Base-by-base conservation (phyloP, 2,113 vertebrate genomes). In the Neogobius melanostomus region DNA sequence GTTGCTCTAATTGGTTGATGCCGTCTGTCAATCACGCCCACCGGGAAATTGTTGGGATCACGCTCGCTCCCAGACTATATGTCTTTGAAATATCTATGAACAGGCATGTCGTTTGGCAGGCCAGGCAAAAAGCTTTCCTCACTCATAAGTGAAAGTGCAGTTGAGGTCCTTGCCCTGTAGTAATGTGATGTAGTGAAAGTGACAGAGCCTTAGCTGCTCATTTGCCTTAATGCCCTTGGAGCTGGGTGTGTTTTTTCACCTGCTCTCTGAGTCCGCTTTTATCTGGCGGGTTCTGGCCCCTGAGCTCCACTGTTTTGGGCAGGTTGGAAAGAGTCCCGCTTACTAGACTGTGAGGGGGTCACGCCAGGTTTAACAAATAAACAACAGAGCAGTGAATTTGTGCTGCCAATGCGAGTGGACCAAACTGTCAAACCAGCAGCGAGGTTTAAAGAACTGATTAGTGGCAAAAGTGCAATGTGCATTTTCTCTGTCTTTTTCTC, bases 161-260 rank as follows among this genome's bases (percentile, higher is more conserved):
- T 15, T 59, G 11, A 59, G 56, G 56, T 59, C 21, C 28, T 59
- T 42, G 42, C 42, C 59, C 12, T 14, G 7, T 6, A 6, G 28
- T 59, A 61, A 61, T 44, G 59, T 61, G 59, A 61, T 44, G 42
- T n/a, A n/a, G 59, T 10, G 59, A n/a, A 61, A 61, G 42, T 61
- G 56, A 61, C 59, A 61, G 8, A 15, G 42, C 59, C 42, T 61
- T 44, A 61, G 59, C 43, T 61, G 59, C 14, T 61, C 14, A 61
- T 61, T 61, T 61, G 42, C 59, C 59, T 44, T 44, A 61, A 61
- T 61, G 14, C 36, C 43, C 59, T 8, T 9, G 8, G 12, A 61
- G 42, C 57, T 14, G 57, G 15, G 49, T n/a, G 14, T 45, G 59
- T 61, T 61, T 61, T 61, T 7, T 4, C 59, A 61, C 59, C 59